Evolutionary conservation across 1,140 invertebrate genomes (phyloP).

Genomic region (Microvelia longipes): DNA sequence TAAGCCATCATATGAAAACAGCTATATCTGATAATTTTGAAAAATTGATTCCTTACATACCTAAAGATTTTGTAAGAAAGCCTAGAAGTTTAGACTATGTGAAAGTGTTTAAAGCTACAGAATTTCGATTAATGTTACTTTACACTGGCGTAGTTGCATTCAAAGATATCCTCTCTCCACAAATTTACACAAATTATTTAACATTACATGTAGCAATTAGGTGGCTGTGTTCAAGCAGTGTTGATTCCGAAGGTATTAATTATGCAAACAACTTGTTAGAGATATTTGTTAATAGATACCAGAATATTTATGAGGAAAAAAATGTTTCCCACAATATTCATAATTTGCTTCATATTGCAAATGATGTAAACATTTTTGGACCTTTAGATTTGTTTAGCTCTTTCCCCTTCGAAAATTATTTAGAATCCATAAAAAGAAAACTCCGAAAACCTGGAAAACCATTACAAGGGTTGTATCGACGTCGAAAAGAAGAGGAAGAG

Average conservation of each 20-base stretch:
- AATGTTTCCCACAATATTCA: background rate
- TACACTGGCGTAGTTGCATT: background rate
- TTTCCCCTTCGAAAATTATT: background rate
- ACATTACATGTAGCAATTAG: background rate
- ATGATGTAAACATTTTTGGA: background rate
- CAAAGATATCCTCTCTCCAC: background rate
- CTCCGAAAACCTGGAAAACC: background rate
- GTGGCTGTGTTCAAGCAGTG: background rate
- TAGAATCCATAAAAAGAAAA: background rate
- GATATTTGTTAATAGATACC: background rate
- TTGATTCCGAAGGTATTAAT: background rate
- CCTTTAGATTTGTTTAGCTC: background rate
- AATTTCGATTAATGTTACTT: background rate
- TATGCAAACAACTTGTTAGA: background rate
- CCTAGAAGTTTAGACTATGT: background rate
- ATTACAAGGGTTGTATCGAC: no score
- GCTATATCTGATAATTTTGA: no score
- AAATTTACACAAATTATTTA: background rate
- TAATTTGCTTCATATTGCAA: background rate
- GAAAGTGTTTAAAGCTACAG: background rate
- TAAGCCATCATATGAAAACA: no score
- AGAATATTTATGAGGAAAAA: background rate
- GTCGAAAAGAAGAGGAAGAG: no score
- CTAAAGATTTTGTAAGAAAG: background rate
- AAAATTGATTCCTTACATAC: no score